Base-by-base conservation (phyloP, 2,888 invertebrate genomes). In the Embidobia sp. region DNA sequence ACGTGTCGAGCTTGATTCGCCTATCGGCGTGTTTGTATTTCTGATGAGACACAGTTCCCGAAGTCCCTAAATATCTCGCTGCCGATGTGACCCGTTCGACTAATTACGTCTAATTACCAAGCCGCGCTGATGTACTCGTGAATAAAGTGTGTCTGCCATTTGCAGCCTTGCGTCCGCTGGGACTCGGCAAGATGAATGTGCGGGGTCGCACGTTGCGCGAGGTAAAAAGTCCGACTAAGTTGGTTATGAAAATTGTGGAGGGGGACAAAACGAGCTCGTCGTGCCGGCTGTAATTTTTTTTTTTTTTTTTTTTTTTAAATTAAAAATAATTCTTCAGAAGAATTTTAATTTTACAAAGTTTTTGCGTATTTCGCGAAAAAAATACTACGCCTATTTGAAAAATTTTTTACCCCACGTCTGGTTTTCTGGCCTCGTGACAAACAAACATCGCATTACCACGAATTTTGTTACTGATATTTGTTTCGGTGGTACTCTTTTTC, bases 91-190 rank as follows among this genome's bases (percentile, higher is more conserved):
- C 33, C 49, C 10, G 33, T 57, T 69, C 42, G 37, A 69, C 57
- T 69, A 69, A 57, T 69, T 69, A 69, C 49, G 13, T 33, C 31
- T 57, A 57, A 69, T 69, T 69, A 49, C 42, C 22, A 29, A 16
- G 29, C 15, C 31, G 31, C 40, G 46, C 33, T 67, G 13, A 67
- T 57, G 15, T 16, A 26, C 40, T 55, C 4, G 10, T 67, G 22
- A 57, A 57, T 67, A 57, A 55, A 57, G 48, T 57, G 48, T 31
- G 16, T 8, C 22, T 40, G 49, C 40, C 40, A 59, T 59, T 49
- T 53, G 6, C 48, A 55, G 33, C 10, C n/a, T 19, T 3, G 2
- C 4, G 10, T 64, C 53, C 53, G 7, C 4, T 22, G 51, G 53
- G 53, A 33, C 18, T 4, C 2, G 8, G 13, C 16, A 18, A 37